Evolutionary conservation across 2,888 invertebrate genomes (phyloP).

Genomic region (Hoplodrina blanda): DNA sequence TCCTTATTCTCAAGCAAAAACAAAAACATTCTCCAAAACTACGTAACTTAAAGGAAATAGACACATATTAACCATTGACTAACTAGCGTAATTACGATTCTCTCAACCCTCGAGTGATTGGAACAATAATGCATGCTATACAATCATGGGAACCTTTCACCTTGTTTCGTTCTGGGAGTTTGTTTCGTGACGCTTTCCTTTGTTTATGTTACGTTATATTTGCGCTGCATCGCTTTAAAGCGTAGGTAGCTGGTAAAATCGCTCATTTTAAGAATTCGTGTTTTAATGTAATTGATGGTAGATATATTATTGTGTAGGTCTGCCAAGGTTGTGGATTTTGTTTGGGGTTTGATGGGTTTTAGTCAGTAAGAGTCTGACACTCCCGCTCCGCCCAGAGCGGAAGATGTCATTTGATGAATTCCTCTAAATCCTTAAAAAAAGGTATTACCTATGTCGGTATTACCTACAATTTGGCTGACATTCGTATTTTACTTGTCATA

Average conservation of each 20-base stretch:
- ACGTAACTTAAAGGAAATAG: conserved; percentile 37
- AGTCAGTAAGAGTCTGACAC: no score
- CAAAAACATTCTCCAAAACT: not conserved
- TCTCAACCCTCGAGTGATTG: conserved; percentile 62
- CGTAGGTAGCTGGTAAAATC: conserved; percentile 18
- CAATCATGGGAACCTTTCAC: conserved; percentile 83
- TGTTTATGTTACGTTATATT: conserved; percentile 64
- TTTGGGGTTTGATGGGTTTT: no score
- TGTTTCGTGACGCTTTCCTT: conserved; percentile 75
- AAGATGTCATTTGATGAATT: no score
- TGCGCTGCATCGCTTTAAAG: conserved; percentile 30
- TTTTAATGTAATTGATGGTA: not conserved
- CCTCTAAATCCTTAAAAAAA: no score
- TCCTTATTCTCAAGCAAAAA: not conserved
- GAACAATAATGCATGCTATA: conserved; percentile 64
- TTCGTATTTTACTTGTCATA: no score
- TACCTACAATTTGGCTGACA: no score
- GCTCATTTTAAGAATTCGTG: not conserved
- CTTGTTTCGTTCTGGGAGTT: conserved; percentile 75
- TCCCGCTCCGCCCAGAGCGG: no score
- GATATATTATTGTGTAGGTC: no score
- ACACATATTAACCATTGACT: conserved; percentile 13
- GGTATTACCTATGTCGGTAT: no score
- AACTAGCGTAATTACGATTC: conserved; percentile 30
- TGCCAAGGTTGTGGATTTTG: no score